phyloP scores from a whole-genome alignment of 2,797 vertebrate genomes.

The Ctenopoma multispine region DNA sequence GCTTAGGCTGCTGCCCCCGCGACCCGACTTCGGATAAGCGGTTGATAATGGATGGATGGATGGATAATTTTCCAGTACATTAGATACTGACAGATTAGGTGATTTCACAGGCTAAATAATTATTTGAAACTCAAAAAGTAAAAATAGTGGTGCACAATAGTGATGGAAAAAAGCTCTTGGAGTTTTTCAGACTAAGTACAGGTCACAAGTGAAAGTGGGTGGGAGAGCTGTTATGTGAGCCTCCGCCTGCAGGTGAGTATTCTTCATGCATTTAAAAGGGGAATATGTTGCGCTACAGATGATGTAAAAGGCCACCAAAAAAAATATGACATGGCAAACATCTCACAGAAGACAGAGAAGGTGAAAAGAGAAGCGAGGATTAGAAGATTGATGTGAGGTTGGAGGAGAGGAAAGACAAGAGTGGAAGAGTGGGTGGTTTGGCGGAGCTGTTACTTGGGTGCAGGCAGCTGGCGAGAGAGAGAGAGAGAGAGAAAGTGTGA shows the following conservation, averaged over 20 bases:
- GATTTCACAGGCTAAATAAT: no score
- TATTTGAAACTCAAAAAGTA: background rate
- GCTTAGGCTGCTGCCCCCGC: no score
- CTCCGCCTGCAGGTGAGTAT: conserved; percentile 62
- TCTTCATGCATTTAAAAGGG: conserved; percentile 54
- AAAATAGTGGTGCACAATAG: background rate
- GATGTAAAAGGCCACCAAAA: conserved; percentile 31
- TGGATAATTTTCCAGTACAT: no score
- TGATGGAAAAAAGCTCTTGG: conserved; percentile 24
- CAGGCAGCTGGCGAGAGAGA: conserved; percentile 54
- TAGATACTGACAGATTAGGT: no score
- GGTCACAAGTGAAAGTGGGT: conserved; percentile 59
- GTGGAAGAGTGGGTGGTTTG: conserved; percentile 48
- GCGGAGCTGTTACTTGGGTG: conserved; percentile 48
- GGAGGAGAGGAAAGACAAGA: conserved; percentile 53
- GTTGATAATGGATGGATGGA: no score
- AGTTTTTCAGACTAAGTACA: conserved; percentile 51
- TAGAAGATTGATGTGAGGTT: conserved; percentile 56
- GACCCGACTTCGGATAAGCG: no score
- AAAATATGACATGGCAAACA: conserved; percentile 11
- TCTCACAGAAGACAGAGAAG: conserved; percentile 38
- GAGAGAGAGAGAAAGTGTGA: conserved; percentile 62
- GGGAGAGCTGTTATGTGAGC: conserved; percentile 50
- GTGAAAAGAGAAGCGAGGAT: conserved; percentile 37
- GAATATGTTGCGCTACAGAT: conserved; percentile 40